Evolutionary conservation across 2,888 invertebrate genomes (phyloP).

Genomic region (Hydrotaea diabolus): DNA sequence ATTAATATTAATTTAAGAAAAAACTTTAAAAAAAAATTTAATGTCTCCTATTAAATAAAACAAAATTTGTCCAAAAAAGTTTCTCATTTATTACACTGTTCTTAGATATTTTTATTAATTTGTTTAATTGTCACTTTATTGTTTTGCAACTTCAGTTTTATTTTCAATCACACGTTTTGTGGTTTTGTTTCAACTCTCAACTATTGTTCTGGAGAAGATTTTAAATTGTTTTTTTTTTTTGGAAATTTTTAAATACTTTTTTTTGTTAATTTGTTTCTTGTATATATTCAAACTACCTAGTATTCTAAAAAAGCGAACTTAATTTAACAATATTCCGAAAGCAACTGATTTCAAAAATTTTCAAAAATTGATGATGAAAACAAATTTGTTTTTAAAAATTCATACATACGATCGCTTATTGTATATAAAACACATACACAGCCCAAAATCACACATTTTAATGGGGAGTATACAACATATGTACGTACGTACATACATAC

Average conservation of each 20-base stretch:
- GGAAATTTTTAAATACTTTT: slow-evolving; percentile 43
- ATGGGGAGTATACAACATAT: slow-evolving; percentile 33
- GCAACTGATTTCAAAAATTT: slow-evolving; percentile 76
- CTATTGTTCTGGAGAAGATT: slow-evolving; percentile 73
- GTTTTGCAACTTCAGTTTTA: slow-evolving; percentile 53
- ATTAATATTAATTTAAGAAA: slow-evolving; percentile 32
- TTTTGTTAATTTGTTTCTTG: slow-evolving; percentile 60
- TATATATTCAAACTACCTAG: slow-evolving; percentile 66
- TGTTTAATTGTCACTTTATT: slow-evolving; percentile 46
- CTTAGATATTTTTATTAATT: slow-evolving; percentile 43
- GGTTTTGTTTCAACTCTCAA: slow-evolving; percentile 42
- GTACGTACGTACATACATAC: slow-evolving; percentile 25
- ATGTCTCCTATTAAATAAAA: not conserved
- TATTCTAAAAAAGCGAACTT: slow-evolving; percentile 76
- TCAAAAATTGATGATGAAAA: slow-evolving; percentile 67
- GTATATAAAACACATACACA: slow-evolving; percentile 20
- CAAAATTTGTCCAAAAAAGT: slow-evolving; percentile 13
- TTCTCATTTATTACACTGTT: slow-evolving; percentile 10
- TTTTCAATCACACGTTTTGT: slow-evolving; percentile 8
- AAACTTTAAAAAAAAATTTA: slow-evolving; percentile 6
- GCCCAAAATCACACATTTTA: slow-evolving; percentile 17
- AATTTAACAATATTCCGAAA: slow-evolving; percentile 81
- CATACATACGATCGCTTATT: slow-evolving; percentile 39
- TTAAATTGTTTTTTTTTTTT: slow-evolving; percentile 73
- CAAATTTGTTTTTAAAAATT: slow-evolving; percentile 62